Base-by-base conservation (phyloP, 2,888 invertebrate species). In the Caenorhabditis sp. region DNA sequence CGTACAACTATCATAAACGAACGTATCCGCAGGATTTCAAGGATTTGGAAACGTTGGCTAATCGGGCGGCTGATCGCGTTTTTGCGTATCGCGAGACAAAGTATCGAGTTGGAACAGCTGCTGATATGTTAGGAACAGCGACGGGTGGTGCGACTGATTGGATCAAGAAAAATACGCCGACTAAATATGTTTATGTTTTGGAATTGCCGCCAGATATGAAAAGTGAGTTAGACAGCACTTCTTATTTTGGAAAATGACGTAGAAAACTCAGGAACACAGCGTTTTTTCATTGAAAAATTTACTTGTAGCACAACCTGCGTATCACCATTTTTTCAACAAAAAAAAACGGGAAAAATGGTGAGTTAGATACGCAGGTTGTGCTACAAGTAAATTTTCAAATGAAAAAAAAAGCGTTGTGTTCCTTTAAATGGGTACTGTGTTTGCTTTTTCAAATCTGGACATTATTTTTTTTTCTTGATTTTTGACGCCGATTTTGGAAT, bases 81-180 rank as follows among this genome's bases (percentile, higher is more conserved):
- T 77, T 72, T 58, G 72, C 76, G 0, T 81, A 77, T 61, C 76
- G 80, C 27, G 78, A 81, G 58, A 83, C 83, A 21, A 79, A 83
- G 60, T 86, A 86, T 66, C 64, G 77, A 21, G 79, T 86, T 0
- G 86, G 86, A 50, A 86, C 86, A 0, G 86, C 84, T 0, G 86
- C 84, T 0, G 86, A 86, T 66, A 76, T 86, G 81, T 66, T 85
- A 8, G 83, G 83, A 74, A 78, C 84, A 2, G 85, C 85, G 0
- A 82, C 87, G 0, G 87, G 87, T 19, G 85, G 85, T n/a, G 84
- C 86, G 0, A 83, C 83, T 6, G 87, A 87, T 59, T 87, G 87
- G 87, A 83, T 86, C 24, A 86, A 85, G 71, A 81, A 81, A 66
- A 85, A 83, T 66, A 83, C 85, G 1, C 77, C 78, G 21, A 83